Conservation (phyloP, 1,140 invertebrate species). For the Rhagoletis pomonella region DNA sequence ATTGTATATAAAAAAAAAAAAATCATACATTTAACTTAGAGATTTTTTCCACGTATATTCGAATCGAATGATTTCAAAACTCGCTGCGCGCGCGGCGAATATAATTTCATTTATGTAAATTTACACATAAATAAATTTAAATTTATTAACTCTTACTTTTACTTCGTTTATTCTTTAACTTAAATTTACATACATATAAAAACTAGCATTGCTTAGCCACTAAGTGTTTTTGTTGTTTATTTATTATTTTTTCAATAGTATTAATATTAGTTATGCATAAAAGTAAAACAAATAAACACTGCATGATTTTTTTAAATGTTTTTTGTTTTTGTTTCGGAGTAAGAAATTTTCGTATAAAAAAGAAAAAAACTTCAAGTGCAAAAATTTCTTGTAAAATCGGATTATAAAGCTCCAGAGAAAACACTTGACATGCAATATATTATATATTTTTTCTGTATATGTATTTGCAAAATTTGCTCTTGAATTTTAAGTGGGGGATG, state of each 20-base stretch:
- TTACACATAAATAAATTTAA: constrained; percentile 37
- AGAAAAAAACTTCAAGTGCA: constrained; percentile 1
- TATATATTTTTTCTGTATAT: background rate
- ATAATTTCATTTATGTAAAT: background rate
- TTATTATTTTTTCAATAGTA: background rate
- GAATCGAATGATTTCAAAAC: constrained; percentile 17
- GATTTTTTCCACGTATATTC: background rate
- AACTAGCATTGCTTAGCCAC: constrained; percentile 52
- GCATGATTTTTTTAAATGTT: background rate
- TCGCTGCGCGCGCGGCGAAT: background rate
- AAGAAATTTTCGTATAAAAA: constrained; percentile 38
- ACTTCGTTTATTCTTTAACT: constrained; percentile 24
- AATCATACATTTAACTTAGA: constrained; percentile 22
- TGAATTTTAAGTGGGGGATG: no score
- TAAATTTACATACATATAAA: constrained; percentile 53
- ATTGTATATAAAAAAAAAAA: background rate
- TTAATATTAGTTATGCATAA: constrained; percentile 17
- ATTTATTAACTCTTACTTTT: constrained; percentile 37
- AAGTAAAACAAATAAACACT: constrained; percentile 14
- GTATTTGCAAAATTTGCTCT: background rate
- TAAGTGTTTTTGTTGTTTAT: constrained; percentile 26
- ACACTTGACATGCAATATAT: background rate
- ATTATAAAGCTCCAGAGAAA: constrained; percentile 30
- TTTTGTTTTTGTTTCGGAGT: constrained; percentile 26
- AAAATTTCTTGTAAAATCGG: constrained; percentile 30